A percentile compares a stretch with the other conserved stretches of the same genome.
These are phyloP conservation scores for Hedya salicella DNA, from an alignment of 2,888 invertebrate species.

Conservation along the genomic window DNA sequence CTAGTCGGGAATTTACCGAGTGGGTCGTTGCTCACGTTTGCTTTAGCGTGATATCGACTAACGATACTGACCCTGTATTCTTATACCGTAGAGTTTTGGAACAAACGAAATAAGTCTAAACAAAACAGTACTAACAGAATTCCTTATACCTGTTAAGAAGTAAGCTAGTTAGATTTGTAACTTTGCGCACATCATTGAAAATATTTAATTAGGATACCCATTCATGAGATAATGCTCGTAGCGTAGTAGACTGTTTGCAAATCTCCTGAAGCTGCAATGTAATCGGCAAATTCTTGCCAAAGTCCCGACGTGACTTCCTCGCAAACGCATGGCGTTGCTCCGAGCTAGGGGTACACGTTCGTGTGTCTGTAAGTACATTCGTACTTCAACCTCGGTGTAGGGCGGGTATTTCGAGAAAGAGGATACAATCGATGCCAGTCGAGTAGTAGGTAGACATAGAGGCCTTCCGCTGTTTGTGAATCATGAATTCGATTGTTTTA, in stretches of 20 bases:
- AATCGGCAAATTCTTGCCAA: conserved; percentile 25
- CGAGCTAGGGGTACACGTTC: conserved; percentile 36
- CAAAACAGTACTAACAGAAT: too few species aligned
- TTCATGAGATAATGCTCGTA: background rate
- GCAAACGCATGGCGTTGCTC: conserved; percentile 27
- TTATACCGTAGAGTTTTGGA: too few species aligned
- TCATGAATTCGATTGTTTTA: conserved; percentile 59
- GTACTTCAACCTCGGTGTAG: conserved; percentile 15
- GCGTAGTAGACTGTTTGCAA: conserved; percentile 4
- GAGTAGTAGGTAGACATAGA: conserved; percentile 37
- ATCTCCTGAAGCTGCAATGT: background rate
- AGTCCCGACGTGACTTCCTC: conserved; percentile 15
- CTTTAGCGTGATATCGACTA: conserved; percentile 14
- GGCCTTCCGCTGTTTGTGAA: conserved; percentile 50
- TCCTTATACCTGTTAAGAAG: too few species aligned
- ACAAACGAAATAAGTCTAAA: too few species aligned
- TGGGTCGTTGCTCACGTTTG: conserved; percentile 55
- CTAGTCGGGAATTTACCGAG: conserved; percentile 57
- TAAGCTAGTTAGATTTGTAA: too few species aligned
- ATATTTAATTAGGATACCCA: too few species aligned
- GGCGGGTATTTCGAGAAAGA: conserved; percentile 48
- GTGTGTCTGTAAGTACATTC: conserved; percentile 25
- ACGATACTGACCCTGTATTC: background rate
- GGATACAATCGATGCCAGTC: conserved; percentile 52
- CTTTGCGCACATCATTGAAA: too few species aligned